A percentile compares a stretch with the other conserved stretches of the same genome.
Evolutionary conservation across 1,140 invertebrate genomes (phyloP).

Genomic region (Rhopalosiphum padi): DNA sequence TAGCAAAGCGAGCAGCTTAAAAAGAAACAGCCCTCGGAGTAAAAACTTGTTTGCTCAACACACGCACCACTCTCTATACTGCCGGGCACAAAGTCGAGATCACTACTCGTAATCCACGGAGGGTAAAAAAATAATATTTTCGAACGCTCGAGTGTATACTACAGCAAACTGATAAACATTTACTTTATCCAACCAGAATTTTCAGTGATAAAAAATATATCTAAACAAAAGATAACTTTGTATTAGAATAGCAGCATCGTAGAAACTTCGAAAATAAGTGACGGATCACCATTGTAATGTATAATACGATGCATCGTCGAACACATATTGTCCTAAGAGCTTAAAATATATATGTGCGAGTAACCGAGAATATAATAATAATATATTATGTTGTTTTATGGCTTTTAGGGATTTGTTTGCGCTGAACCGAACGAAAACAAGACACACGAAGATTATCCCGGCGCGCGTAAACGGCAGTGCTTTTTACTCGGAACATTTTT

Average conservation of each 20-base stretch:
- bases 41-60: slow-evolving; percentile 52
- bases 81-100: background rate
- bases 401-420: background rate
- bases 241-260: background rate
- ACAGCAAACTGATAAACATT: slow-evolving; percentile 32
- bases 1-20: slow-evolving; percentile 33
- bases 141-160: background rate
- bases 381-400: slow-evolving; percentile 1
- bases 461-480: background rate
- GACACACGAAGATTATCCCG: background rate
- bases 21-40: slow-evolving; percentile 43
- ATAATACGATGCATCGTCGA: background rate
- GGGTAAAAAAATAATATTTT: slow-evolving; percentile 26
- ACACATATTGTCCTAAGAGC: background rate
- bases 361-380: background rate
- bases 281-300: background rate
- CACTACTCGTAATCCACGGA: background rate
- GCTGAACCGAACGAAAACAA: background rate
- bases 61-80: background rate
- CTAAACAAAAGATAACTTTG: background rate
- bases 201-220: background rate
- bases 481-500: background rate
- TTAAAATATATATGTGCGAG: background rate
- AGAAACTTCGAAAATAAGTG: background rate
- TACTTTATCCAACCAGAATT: background rate